These are phyloP conservation scores for Lepidotrigona ventralis DNA, from an alignment of 1,140 invertebrate species.

Conservation along the genomic window DNA sequence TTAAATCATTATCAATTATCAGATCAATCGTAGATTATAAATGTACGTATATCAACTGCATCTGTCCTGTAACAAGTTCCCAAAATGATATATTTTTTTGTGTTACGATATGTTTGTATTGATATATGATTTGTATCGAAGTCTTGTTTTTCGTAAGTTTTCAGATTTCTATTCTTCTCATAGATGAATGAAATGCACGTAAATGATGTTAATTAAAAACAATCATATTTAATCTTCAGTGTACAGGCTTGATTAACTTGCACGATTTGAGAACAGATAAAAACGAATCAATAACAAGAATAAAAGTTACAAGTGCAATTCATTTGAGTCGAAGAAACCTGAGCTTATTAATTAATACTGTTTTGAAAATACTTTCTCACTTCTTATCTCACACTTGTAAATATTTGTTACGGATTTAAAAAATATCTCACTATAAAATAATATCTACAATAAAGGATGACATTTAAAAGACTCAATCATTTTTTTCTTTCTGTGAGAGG, in stretches of 20 bases:
- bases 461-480: too few species aligned
- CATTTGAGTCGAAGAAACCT: too few species aligned
- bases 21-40: background rate
- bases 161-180: too few species aligned
- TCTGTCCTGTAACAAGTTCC: accelerated
- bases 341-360: background rate
- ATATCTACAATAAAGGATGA: background rate
- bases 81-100: background rate
- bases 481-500: too few species aligned
- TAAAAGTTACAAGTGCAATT: background rate
- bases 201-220: background rate
- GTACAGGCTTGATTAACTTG: background rate
- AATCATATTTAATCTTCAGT: background rate
- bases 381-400: background rate
- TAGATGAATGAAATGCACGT: too few species aligned
- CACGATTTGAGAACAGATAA: background rate
- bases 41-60: background rate
- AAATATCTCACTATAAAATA: background rate
- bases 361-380: background rate
- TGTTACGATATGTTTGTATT: background rate
- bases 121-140: background rate
- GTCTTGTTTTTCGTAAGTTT: background rate
- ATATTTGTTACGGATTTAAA: background rate
- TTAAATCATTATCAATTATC: background rate
- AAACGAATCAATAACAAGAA: background rate